Evolutionary conservation across 2,888 invertebrate species (phyloP), one percentile per base, ranked within the genome.

Genomic region (Endomychus coccineus): DNA sequence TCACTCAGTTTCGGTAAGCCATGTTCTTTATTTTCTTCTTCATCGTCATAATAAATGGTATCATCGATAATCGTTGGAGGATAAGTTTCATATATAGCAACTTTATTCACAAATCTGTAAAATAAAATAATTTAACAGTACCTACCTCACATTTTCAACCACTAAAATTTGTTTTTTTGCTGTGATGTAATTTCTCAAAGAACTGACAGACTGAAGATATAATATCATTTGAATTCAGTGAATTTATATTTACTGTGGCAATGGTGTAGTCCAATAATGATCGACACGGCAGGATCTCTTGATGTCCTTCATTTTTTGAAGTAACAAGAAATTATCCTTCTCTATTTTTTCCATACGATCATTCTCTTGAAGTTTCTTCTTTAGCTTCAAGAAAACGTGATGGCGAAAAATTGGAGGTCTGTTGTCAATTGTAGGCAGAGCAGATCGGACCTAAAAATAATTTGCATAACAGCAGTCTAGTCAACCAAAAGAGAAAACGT

Each of bases 361-460:
- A 21, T 67, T 66, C 64, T 83, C 82, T 22, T 70, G 69, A 55
- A 80, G 80, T 27, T 71, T 64, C 56, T 78, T 77, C 65, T 82
- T 82, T 41, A 77, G 66, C 55, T 83, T 83, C 40, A 70, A 59
- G 3, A 70, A 68, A 5, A 83, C 78, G 60, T 83, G 83, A 5
- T 74, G 70, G 47, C 80, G 71, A 22, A 67, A 53, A 1, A 71
- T 52, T 4, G 83, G 80, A n/a, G 75, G 62, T 19, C 69, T 63
- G 49, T 72, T 72, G 66, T 83, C 80, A 30, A 82, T 74, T 5
- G 76, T 77, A 3, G 81, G 73, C 37, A 76, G 61, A 2, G 80
- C 81, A 12, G 72, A 72, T 44, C 66, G 59, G 2, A 83, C 77
- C 78, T 77, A 38, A 4, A 44, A 44, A 29, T 30, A 33, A 34